phyloP scores from a whole-genome alignment of 2,113 vertebrate species.

The Piprites chloris region DNA sequence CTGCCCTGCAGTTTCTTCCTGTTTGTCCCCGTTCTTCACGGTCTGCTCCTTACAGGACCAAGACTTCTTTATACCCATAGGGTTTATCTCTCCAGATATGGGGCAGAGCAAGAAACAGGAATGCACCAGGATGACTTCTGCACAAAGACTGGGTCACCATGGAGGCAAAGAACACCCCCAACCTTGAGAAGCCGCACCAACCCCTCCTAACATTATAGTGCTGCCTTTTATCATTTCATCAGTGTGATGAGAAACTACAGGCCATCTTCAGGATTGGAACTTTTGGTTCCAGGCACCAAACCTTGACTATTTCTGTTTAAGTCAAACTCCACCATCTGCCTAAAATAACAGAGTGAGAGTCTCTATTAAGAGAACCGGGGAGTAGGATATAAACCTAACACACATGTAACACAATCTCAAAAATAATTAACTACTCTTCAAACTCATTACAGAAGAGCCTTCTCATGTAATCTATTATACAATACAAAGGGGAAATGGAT shows the following conservation, averaged over 20 bases:
- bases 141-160: not conserved
- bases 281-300: not conserved
- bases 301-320: not conserved
- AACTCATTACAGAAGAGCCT: conserved; percentile 54
- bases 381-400: not conserved
- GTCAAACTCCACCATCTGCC: not conserved
- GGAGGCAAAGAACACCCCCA: not conserved
- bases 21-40: not conserved
- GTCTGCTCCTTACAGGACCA: not conserved
- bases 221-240: not conserved
- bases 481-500: conserved; percentile 37
- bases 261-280: not conserved
- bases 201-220: not conserved
- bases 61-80: accelerated
- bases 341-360: not conserved
- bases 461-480: conserved; percentile 47
- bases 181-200: not conserved
- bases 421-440: conserved; percentile 56
- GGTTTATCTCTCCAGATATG: not conserved
- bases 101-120: not conserved
- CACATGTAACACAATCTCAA: conserved; percentile 8
- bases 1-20: conserved; percentile 24
- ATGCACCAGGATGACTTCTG: not conserved
- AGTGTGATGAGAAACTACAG: not conserved
- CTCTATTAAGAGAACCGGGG: not conserved